A percentile compares a stretch with the other conserved stretches of the same genome.
Evolutionary conservation across 2,797 vertebrate genomes (phyloP).

Genomic region (Acridotheres tristis): DNA sequence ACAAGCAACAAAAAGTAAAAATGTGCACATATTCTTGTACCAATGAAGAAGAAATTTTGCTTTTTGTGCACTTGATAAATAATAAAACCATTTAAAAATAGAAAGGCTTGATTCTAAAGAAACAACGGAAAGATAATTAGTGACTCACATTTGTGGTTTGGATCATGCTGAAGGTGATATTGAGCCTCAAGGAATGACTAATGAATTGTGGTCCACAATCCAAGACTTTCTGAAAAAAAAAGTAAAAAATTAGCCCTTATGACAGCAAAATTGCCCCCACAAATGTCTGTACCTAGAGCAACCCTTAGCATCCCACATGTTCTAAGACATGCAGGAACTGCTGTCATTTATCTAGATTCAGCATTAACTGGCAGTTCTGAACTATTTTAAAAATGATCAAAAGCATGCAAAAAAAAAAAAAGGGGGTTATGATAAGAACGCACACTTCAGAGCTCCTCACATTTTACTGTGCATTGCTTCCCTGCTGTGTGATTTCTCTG

Average conservation of each 20-base stretch:
- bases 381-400: slow-evolving; percentile 13
- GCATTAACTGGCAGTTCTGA: background rate
- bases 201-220: background rate
- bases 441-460: background rate
- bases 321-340: background rate
- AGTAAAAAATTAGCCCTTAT: background rate
- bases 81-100: background rate
- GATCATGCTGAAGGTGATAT: background rate
- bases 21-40: background rate
- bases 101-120: background rate
- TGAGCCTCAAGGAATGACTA: background rate
- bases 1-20: background rate
- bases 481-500: slow-evolving; percentile 27
- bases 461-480: slow-evolving; percentile 19
- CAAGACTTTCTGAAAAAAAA: background rate
- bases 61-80: background rate
- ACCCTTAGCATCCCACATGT: background rate
- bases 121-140: background rate
- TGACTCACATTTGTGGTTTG: background rate
- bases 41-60: background rate
- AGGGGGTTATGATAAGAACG: background rate
- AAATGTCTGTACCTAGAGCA: background rate
- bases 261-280: background rate
- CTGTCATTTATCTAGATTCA: background rate
- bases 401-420: background rate